Percentiles rank a stretch among this genome's conserved stretches.
These are phyloP conservation scores for Halesus radiatus DNA, from an alignment of 1,140 invertebrate species.

Conservation along the genomic window DNA sequence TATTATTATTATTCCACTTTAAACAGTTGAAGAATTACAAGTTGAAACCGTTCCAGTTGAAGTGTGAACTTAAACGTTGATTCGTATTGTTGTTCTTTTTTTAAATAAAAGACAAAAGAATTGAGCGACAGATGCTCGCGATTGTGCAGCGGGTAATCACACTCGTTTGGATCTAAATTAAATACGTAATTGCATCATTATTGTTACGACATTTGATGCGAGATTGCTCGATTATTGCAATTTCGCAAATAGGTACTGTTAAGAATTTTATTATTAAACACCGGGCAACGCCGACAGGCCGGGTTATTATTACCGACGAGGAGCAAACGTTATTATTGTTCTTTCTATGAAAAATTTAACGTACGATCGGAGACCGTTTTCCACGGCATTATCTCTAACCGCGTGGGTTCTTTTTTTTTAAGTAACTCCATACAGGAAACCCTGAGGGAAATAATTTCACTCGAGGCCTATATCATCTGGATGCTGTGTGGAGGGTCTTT, in stretches of 20 bases:
- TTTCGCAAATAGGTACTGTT: background rate
- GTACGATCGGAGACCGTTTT: background rate
- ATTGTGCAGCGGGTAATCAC: background rate
- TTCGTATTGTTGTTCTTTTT: conserved; percentile 1
- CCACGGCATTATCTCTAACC: background rate
- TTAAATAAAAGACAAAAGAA: conserved; percentile 5
- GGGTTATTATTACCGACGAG: background rate
- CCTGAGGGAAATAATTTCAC: too few relatives aligned
- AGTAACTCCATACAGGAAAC: too few relatives aligned
- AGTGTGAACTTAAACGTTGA: background rate
- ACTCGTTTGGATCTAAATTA: background rate
- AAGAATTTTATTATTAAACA: background rate
- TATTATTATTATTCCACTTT: background rate
- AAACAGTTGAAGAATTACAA: background rate
- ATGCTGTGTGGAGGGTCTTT: too few relatives aligned
- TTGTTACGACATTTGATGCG: background rate
- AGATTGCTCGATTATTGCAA: background rate
- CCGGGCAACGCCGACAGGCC: background rate
- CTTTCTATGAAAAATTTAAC: background rate
- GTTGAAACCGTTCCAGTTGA: conserved; percentile 1
- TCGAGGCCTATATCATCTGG: too few relatives aligned
- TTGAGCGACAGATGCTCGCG: background rate
- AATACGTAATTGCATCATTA: background rate
- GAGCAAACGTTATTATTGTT: background rate
- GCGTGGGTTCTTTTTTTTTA: too few relatives aligned